phyloP scores from a whole-genome alignment of 2,888 invertebrate genomes.

The Octodonta nipae region DNA sequence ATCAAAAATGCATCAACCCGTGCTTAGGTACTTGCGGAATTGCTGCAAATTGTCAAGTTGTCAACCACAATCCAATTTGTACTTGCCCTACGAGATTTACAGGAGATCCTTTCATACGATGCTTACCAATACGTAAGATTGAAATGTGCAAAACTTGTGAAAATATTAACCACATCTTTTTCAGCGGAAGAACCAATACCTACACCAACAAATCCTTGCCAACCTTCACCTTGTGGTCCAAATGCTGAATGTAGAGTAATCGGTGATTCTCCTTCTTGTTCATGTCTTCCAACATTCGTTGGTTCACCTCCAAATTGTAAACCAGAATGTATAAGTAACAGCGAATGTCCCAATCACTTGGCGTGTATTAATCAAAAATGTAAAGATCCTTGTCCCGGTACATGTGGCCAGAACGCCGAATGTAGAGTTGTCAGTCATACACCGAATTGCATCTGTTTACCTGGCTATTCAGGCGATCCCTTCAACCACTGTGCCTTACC shows the following conservation, averaged over 20 bases:
- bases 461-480: slow-evolving; percentile 51
- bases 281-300: slow-evolving; percentile 37
- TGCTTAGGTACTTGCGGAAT: slow-evolving; percentile 44
- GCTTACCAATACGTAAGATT: slow-evolving; percentile 44
- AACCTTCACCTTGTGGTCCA: slow-evolving; percentile 38
- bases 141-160: no score
- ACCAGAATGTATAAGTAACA: slow-evolving; percentile 59
- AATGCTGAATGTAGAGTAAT: slow-evolving; percentile 36
- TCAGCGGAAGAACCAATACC: slow-evolving; percentile 23
- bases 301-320: slow-evolving; percentile 39
- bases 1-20: slow-evolving; percentile 43
- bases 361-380: slow-evolving; percentile 66
- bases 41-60: slow-evolving; percentile 39
- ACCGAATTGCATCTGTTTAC: slow-evolving; percentile 58
- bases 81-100: slow-evolving; percentile 38
- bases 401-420: slow-evolving; percentile 59
- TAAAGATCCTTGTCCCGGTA: slow-evolving; percentile 56
- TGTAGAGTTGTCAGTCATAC: slow-evolving; percentile 65
- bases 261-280: slow-evolving; percentile 41
- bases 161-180: no score
- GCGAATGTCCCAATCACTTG: slow-evolving; percentile 54
- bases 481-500: slow-evolving; percentile 41
- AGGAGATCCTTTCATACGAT: slow-evolving; percentile 40
- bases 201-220: slow-evolving; percentile 33
- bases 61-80: slow-evolving; percentile 45